phyloP scores from a whole-genome alignment of 2,888 invertebrate genomes.

The Eilema caniola region DNA sequence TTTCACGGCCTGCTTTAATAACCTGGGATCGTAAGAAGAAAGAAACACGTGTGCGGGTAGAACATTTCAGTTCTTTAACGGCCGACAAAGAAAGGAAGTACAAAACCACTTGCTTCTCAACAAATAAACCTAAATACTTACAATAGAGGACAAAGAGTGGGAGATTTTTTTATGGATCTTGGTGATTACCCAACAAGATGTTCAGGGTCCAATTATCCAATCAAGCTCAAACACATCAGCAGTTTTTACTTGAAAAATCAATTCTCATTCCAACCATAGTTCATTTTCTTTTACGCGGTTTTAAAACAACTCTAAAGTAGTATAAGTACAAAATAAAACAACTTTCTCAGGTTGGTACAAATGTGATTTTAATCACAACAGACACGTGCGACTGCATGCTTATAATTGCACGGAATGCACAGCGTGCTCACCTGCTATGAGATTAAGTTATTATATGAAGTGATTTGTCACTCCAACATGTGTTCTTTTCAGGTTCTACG shows the following conservation, averaged over 20 bases:
- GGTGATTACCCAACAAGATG: too few relatives aligned
- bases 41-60: too few relatives aligned
- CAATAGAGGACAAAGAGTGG: too few relatives aligned
- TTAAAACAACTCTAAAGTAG: conserved; percentile 8
- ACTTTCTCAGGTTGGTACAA: conserved; percentile 31
- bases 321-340: neutral
- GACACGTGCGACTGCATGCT: conserved; percentile 33
- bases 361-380: conserved; percentile 53
- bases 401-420: conserved; percentile 34
- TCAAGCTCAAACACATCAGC: neutral
- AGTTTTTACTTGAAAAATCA: neutral
- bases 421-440: conserved; percentile 39
- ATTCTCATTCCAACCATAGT: neutral
- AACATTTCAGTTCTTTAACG: too few relatives aligned
- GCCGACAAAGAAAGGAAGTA: too few relatives aligned
- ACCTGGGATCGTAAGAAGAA: too few relatives aligned
- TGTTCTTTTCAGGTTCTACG: conserved; percentile 1
- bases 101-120: too few relatives aligned
- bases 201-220: too few relatives aligned
- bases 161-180: too few relatives aligned
- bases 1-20: too few relatives aligned
- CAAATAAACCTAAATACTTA: too few relatives aligned
- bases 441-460: conserved; percentile 42
- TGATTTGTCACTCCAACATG: conserved; percentile 29
- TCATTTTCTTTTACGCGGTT: neutral